phyloP scores from a whole-genome alignment of 2,113 vertebrate species.

The Crotalus horridus region DNA sequence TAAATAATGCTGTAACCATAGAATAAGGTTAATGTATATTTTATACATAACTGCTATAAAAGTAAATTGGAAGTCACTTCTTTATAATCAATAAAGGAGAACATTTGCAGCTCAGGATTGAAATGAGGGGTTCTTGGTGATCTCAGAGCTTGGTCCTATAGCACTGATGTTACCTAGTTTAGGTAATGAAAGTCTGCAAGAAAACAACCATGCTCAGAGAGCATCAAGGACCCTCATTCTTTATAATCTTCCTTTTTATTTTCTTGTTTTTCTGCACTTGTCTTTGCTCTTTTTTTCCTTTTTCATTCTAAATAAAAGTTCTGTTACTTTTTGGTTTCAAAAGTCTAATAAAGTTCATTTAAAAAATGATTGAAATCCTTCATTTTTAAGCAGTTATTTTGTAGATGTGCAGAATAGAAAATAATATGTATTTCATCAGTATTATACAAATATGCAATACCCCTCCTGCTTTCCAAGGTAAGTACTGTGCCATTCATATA shows the following conservation, averaged over 20 bases:
- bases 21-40: background rate
- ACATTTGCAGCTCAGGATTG: background rate
- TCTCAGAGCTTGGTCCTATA: background rate
- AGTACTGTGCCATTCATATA: background rate
- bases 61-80: background rate
- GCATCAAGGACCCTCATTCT: background rate
- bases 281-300: background rate
- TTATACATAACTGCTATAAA: background rate
- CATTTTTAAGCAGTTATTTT: background rate
- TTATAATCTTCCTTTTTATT: background rate
- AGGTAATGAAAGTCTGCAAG: background rate
- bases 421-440: slow-evolving; percentile 18
- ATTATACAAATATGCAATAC: slow-evolving; percentile 26
- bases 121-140: background rate
- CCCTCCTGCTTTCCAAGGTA: background rate
- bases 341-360: background rate
- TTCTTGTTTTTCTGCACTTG: background rate
- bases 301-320: background rate
- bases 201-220: background rate
- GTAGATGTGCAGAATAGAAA: background rate
- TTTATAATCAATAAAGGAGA: background rate
- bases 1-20: background rate
- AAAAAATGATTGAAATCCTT: background rate
- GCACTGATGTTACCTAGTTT: background rate
- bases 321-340: background rate